phyloP scores from a whole-genome alignment of 2,797 vertebrate genomes.

The Cephalopachus bancanus region DNA sequence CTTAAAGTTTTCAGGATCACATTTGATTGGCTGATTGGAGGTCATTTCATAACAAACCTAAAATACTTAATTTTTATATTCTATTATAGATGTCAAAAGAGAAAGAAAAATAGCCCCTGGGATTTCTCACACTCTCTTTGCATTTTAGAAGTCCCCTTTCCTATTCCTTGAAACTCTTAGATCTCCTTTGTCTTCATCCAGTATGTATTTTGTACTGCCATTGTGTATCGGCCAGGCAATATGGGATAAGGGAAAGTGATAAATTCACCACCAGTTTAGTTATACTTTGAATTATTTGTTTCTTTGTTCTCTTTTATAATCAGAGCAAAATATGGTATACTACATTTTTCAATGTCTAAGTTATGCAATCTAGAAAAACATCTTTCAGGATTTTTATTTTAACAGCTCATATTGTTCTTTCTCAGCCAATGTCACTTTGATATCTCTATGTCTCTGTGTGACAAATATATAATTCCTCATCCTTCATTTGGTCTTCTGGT shows the following conservation, averaged over 20 bases:
- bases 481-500: background rate
- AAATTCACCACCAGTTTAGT: background rate
- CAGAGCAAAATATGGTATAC: background rate
- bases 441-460: background rate
- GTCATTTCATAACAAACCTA: background rate
- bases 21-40: background rate
- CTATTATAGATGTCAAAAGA: background rate
- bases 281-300: background rate
- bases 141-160: background rate
- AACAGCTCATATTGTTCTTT: background rate
- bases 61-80: constrained; percentile 4
- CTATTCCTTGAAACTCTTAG: background rate
- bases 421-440: background rate
- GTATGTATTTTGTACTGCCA: background rate
- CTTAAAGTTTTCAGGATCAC: background rate
- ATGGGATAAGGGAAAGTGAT: background rate
- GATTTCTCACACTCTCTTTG: background rate
- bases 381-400: background rate
- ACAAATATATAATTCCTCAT: background rate
- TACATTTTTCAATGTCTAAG: background rate
- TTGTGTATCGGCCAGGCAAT: background rate
- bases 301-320: background rate
- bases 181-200: background rate
- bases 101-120: background rate
- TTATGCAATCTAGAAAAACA: background rate